A percentile compares a stretch with the other conserved stretches of the same genome.
Evolutionary conservation across 1,140 invertebrate species (phyloP).

Genomic region (Helicoverpa armigera): DNA sequence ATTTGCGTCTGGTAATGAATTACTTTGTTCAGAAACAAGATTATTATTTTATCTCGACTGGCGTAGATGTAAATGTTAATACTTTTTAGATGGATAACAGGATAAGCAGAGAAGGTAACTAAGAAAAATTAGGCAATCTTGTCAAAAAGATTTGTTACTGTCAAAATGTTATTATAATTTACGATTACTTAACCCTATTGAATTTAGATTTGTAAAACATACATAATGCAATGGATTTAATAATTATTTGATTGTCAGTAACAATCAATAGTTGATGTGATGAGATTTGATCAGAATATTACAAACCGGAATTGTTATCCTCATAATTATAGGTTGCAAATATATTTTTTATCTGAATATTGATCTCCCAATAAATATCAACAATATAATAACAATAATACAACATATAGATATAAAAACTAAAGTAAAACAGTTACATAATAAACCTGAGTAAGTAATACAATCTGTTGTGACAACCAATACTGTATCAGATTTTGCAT

Average conservation of each 20-base stretch:
- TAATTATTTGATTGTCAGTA: too few species aligned
- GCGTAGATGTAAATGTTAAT: neutral
- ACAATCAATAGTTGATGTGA: too few species aligned
- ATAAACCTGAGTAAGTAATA: neutral
- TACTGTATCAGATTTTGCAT: neutral
- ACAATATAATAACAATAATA: neutral
- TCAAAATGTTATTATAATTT: too few species aligned
- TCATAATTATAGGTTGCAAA: too few species aligned
- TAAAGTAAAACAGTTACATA: slow-evolving; percentile 2
- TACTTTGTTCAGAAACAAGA: neutral
- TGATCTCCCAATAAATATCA: neutral
- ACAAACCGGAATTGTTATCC: too few species aligned
- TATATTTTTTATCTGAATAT: too few species aligned
- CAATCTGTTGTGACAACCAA: neutral
- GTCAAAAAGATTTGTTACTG: too few species aligned
- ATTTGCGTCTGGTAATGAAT: slow-evolving; percentile 26
- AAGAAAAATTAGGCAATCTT: too few species aligned
- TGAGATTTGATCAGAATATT: too few species aligned
- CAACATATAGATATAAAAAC: neutral
- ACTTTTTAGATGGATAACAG: neutral
- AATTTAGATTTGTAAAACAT: too few species aligned
- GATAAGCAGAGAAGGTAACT: neutral
- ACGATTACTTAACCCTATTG: too few species aligned
- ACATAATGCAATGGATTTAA: too few species aligned
- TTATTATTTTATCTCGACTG: neutral